Evolutionary conservation across 1,140 invertebrate species (phyloP), one percentile per base, ranked within the genome.

Genomic region (Macrobrachium nipponense): DNA sequence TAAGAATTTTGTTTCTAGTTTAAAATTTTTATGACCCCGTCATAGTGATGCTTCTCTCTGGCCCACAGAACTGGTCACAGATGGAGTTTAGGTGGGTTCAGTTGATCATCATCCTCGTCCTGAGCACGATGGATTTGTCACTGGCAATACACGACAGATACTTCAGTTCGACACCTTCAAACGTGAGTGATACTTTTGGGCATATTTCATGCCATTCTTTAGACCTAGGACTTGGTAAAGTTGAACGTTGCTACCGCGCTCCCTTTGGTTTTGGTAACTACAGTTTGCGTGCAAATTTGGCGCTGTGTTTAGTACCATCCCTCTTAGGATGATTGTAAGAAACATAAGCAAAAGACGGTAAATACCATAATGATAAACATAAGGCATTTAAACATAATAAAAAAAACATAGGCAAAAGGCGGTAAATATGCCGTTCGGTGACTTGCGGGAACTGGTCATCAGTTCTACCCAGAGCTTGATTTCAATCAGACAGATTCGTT

Each of bases 81-180:
- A 98, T 98, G 97, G 95, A 97, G 90, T 96, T 95, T 90, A 95
- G 96, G 0, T 92, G 95, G 66, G 91, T 96, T 0, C 96, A 97
- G 89, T 91, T 97, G 12, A 89, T 96, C 36, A 93, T 96, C 43
- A 96, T 97, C 89, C 87, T 97, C 0, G 90, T 96, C 2, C 93
- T 98, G 80, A 94, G 94, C 1, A 92, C 91, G 0, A 93, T 94
- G 43, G 96, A 97, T 91, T 91, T 97, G 61, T 95, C 96, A 36
- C 95, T 95, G 23, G 96, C 96, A 0, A 92, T 97, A n/a, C 95
- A 96, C 90, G 94, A 95, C 89, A 92, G 96, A 15, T 97, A 97
- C 18, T 91, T 93, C 17, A 92, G 94, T 75, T 90, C 93, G 18
- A 88, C 89, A 10, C 79, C 68, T 73, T 88, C 88, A 73, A 89